Evolutionary conservation across 2,888 invertebrate genomes (phyloP).

Genomic region (Aspidiotus rigidus): DNA sequence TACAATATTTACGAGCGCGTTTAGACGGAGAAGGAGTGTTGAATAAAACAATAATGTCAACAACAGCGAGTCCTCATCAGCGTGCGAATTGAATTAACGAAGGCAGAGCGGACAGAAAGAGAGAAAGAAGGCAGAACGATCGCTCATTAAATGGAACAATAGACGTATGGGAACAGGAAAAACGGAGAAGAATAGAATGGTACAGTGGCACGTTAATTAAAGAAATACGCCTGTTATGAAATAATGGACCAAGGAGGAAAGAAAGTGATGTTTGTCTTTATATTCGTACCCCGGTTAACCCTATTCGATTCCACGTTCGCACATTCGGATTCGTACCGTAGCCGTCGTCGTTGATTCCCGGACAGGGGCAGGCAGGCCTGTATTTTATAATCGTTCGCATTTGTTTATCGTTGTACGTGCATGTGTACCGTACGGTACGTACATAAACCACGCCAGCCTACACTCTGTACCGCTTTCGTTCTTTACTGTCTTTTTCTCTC

Average conservation of each 20-base stretch:
- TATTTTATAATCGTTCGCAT: no score
- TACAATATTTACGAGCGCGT: no score
- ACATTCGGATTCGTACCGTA: background rate
- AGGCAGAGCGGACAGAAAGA: slow-evolving; percentile 14
- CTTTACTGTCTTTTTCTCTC: background rate
- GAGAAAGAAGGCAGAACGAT: no score
- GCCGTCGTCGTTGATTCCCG: background rate
- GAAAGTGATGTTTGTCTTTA: slow-evolving; percentile 27
- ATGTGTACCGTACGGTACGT: no score
- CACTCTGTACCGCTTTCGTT: no score
- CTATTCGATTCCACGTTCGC: background rate
- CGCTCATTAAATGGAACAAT: slow-evolving; percentile 33
- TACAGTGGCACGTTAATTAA: slow-evolving; percentile 30
- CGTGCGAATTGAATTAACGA: slow-evolving; percentile 23
- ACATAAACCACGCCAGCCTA: no score
- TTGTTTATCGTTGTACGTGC: no score
- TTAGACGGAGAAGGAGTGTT: background rate
- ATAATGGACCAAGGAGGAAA: slow-evolving; percentile 32
- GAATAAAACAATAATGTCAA: background rate
- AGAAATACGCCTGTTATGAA: slow-evolving; percentile 31
- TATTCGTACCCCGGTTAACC: background rate
- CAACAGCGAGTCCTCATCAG: background rate
- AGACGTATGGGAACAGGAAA: slow-evolving; percentile 33
- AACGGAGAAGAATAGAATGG: slow-evolving; percentile 31
- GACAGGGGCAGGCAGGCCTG: no score